phyloP scores from a whole-genome alignment of 2,797 vertebrate genomes.

The Siniperca scherzeri region DNA sequence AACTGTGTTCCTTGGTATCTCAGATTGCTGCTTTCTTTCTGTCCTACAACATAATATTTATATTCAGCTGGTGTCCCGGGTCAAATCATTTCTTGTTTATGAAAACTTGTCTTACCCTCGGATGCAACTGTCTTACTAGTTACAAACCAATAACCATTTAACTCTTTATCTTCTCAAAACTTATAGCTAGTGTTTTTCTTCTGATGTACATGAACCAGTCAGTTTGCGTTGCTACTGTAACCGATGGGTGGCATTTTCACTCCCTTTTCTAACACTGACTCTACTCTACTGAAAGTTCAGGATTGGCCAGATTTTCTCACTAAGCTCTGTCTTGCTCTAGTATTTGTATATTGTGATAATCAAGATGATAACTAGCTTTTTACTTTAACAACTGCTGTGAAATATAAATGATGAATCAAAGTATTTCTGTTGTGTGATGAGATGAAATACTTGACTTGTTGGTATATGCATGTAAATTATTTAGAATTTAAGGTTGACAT shows the following conservation, averaged over 20 bases:
- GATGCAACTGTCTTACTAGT: background rate
- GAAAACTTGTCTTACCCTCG: background rate
- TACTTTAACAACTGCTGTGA: background rate
- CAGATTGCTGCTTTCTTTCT: background rate
- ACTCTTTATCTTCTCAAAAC: background rate
- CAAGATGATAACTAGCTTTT: background rate
- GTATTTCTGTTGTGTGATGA: background rate
- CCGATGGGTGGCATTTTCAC: constrained; percentile 26
- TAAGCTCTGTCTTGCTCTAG: background rate
- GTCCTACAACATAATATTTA: background rate
- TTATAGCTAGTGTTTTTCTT: background rate
- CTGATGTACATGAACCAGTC: background rate
- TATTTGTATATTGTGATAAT: constrained; percentile 10
- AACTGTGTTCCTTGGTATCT: background rate
- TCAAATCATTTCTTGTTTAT: constrained; percentile 7
- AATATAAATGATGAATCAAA: background rate
- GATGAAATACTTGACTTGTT: constrained; percentile 14
- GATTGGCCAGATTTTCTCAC: background rate
- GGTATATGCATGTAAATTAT: background rate
- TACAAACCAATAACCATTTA: background rate
- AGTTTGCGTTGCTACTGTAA: constrained; percentile 12
- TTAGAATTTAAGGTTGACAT: constrained; percentile 16
- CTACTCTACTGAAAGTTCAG: constrained; percentile 9
- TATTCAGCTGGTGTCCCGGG: background rate
- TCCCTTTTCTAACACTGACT: constrained; percentile 32